These are phyloP conservation scores for Cercopithecus mona DNA, from an alignment of 2,113 vertebrate genomes.

Conservation along the genomic window DNA sequence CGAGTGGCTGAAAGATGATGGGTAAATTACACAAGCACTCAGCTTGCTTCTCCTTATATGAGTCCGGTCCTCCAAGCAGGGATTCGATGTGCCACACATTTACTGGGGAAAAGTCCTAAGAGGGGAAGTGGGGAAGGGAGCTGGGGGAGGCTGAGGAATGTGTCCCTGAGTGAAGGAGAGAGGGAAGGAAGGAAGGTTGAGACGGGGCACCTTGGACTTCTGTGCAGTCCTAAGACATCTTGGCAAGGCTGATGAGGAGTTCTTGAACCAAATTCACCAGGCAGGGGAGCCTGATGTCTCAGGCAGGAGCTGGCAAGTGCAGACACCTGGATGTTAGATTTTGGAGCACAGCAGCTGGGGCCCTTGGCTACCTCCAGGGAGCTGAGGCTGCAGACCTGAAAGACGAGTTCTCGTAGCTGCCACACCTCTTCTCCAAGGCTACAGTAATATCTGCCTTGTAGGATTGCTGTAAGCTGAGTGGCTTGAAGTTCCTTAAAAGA, in stretches of 20 bases:
- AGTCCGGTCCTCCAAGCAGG: neutral
- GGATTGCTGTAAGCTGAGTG: neutral
- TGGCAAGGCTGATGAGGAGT: neutral
- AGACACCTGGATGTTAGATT: neutral
- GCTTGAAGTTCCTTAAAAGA: neutral
- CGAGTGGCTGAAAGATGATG: neutral
- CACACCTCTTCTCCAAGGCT: neutral
- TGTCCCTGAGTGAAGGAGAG: neutral
- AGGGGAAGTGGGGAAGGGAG: neutral
- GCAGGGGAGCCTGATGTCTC: neutral
- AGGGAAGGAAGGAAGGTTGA: neutral
- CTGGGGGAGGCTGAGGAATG: neutral
- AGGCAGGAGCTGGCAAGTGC: neutral
- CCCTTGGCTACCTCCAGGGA: neutral
- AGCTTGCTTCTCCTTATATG: neutral
- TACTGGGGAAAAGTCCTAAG: neutral
- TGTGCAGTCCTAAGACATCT: neutral
- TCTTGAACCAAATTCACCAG: neutral
- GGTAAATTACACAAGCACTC: neutral
- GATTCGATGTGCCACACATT: neutral
- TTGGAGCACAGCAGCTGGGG: neutral
- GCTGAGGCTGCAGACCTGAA: neutral
- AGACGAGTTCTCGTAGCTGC: accelerated
- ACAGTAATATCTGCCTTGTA: accelerated
- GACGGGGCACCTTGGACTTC: neutral